phyloP scores from a whole-genome alignment of 2,113 vertebrate genomes.

The Oxyruncus cristatus region DNA sequence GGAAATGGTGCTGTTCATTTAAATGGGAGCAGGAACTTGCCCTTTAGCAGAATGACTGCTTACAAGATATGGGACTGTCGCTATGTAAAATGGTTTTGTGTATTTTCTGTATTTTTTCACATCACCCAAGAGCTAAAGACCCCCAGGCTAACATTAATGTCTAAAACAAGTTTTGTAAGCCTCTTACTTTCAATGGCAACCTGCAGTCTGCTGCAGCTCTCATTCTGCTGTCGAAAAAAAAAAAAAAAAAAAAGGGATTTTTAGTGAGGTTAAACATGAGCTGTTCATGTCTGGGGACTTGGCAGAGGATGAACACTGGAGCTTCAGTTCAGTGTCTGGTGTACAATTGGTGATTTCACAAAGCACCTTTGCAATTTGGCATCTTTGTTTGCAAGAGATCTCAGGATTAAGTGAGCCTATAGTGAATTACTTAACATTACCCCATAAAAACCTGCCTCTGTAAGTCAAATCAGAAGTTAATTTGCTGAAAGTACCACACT shows the following conservation, averaged over 20 bases:
- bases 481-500: not conserved
- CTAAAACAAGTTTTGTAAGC: slow-evolving; percentile 15
- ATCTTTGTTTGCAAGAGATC: not conserved
- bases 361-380: slow-evolving; percentile 24
- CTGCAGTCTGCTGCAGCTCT: slow-evolving; percentile 2
- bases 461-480: not conserved
- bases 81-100: not conserved
- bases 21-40: not conserved
- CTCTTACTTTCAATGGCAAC: slow-evolving; percentile 3
- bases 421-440: not conserved
- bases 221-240: not conserved
- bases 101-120: not conserved
- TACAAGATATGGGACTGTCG: not conserved
- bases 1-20: not conserved
- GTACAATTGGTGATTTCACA: slow-evolving; percentile 30
- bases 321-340: not conserved
- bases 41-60: not conserved
- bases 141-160: slow-evolving; percentile 3
- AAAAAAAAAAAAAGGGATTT: not conserved
- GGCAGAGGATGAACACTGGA: slow-evolving; percentile 8
- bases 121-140: not conserved
- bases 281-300: not conserved
- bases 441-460: not conserved
- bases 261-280: slow-evolving; percentile 16
- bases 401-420: not conserved